Conservation (phyloP, 2,113 vertebrate genomes). For the Cyanoderma ruficeps region DNA sequence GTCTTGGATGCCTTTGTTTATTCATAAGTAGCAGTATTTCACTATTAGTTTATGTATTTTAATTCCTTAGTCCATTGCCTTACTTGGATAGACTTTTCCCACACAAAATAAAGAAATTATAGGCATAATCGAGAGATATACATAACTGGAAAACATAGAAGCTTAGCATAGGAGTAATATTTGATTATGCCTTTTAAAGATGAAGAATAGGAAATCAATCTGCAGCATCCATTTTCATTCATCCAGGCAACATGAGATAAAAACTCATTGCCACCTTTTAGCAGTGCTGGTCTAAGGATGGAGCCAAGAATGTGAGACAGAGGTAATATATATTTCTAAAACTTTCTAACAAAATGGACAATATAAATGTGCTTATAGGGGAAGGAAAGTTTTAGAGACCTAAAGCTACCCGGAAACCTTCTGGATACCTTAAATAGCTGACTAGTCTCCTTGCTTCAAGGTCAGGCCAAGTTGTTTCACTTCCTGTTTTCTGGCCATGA, state of each 20-base stretch:
- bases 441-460: background rate
- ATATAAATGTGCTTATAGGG: background rate
- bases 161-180: background rate
- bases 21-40: background rate
- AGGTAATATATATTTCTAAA: background rate
- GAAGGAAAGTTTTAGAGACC: background rate
- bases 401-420: background rate
- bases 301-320: background rate
- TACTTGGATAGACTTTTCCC: background rate
- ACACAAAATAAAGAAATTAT: background rate
- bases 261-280: background rate
- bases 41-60: background rate
- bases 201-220: background rate
- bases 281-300: background rate
- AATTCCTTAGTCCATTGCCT: background rate
- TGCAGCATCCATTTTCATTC: background rate
- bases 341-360: background rate
- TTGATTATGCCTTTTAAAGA: background rate
- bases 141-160: background rate
- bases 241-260: background rate
- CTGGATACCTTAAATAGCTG: background rate
- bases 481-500: background rate
- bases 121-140: background rate
- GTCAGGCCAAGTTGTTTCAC: background rate
- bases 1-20: background rate